These are phyloP conservation scores for Nannoperca australis DNA, from an alignment of 2,797 vertebrate genomes.

Conservation along the genomic window DNA sequence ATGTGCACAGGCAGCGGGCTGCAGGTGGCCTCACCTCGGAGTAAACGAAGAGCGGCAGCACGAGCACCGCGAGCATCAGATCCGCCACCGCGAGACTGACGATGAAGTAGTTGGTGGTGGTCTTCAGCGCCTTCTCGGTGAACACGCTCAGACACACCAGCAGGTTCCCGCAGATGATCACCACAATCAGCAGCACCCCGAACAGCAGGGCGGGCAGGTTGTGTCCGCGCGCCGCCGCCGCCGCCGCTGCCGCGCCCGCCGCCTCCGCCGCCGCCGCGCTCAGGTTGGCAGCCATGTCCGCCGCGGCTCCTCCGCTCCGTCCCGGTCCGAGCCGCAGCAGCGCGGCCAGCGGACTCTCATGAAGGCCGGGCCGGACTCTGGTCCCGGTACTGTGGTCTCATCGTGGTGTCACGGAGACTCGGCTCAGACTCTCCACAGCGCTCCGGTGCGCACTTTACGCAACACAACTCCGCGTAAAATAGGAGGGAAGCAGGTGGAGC, in stretches of 20 bases:
- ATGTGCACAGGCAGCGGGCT: too few relatives aligned
- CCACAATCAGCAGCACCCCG: constrained; percentile 88
- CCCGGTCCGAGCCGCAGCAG: constrained; percentile 62
- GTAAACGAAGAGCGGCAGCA: constrained; percentile 94
- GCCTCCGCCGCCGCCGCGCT: constrained; percentile 37
- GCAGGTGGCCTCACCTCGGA: constrained; percentile 87
- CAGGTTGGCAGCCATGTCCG: constrained; percentile 83
- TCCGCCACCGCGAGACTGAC: constrained; percentile 94
- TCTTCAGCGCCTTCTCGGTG: constrained; percentile 93
- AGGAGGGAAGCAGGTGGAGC: background rate
- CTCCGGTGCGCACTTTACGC: constrained; percentile 59
- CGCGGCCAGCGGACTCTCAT: constrained; percentile 70
- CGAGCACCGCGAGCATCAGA: constrained; percentile 92
- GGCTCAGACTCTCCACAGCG: constrained; percentile 18
- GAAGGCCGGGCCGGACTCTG: constrained; percentile 51
- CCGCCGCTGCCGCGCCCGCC: background rate
- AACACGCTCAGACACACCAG: constrained; percentile 94
- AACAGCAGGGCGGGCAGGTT: constrained; percentile 88
- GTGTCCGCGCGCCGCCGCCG: constrained; percentile 50
- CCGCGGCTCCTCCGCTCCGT: constrained; percentile 61
- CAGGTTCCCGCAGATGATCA: constrained; percentile 92
- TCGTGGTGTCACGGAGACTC: constrained; percentile 22
- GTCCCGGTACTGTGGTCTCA: constrained; percentile 37
- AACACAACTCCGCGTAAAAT: constrained; percentile 30
- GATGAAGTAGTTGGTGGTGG: constrained; percentile 98